Base-by-base conservation (phyloP, 1,140 invertebrate species). In the Penaeus chinensis region DNA sequence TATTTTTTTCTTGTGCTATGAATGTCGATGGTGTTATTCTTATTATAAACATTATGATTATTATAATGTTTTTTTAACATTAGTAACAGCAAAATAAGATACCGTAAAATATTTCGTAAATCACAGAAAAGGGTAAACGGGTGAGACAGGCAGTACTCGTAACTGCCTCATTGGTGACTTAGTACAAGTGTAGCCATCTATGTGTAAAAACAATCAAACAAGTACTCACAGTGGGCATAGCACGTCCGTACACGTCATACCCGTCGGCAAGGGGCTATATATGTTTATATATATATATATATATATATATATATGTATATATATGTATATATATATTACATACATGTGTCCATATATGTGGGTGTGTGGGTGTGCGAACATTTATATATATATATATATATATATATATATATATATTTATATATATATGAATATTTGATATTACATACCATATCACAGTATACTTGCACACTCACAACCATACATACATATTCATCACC, bases 391-490 rank as follows among this genome's bases (percentile, higher is more conserved):
- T 22, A 69, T 69, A 69, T 22, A 69, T 69, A 74, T 74, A 13
- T 74, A 74, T 74, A 27, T 74, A 74, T 74, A 27, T 74, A 74
- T 74, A 27, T 74, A 74, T 74, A 27, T 71, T 16, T 24, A 11
- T 71, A 11, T 71, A 71, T 71, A 16, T 71, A 27, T 71, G 20
- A 18, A 71, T 71, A 71, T 71, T 42, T 42, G 37, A 71, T 71
- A 71, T 3, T 71, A 71, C 5, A 24, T 71, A 32, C 32, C 32
- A 71, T 71, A 71, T 71, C 4, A 18, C 13, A 18, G 5, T 71
- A 24, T 71, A 71, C 20, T 24, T 71, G 20, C 8, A 71, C 20
- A 71, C 4, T 18, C 20, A 71, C 20, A 24, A 18, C 4, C 32
- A 74, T 74, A 19, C n/a, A 74, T 32, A 74, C 11, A 74, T 2